Evolutionary conservation across 2,113 vertebrate genomes (phyloP).

Genomic region (Eretmochelys imbricata): DNA sequence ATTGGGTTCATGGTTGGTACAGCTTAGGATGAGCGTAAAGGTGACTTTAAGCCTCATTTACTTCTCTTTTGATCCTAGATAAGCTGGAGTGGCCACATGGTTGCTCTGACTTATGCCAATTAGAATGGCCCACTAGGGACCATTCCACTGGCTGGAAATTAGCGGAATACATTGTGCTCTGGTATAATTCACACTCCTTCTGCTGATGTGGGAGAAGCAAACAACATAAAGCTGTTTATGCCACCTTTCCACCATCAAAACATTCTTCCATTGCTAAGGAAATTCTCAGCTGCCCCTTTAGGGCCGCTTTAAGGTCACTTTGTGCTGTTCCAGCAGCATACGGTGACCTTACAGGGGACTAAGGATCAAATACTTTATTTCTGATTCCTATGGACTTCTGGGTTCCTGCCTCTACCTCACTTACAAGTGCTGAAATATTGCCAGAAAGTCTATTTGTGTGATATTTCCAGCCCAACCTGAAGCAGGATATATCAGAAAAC

Average conservation of each 20-base stretch:
- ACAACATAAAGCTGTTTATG: background rate
- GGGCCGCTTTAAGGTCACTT: background rate
- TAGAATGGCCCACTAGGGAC: background rate
- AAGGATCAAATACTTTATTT: background rate
- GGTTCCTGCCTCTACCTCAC: background rate
- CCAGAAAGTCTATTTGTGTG: background rate
- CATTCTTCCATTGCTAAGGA: background rate
- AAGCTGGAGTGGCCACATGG: background rate
- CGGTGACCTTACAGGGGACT: background rate
- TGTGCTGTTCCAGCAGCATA: background rate
- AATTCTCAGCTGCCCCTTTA: background rate
- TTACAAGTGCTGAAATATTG: background rate
- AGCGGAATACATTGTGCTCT: background rate
- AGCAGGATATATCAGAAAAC: conserved; percentile 24
- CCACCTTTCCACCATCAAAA: background rate
- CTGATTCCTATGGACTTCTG: background rate
- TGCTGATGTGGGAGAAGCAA: background rate
- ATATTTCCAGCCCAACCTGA: background rate
- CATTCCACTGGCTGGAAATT: background rate
- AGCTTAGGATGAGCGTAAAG: background rate
- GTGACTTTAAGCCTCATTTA: background rate
- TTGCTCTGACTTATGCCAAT: background rate
- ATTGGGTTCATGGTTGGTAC: background rate
- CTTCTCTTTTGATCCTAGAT: background rate
- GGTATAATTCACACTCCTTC: background rate